These are phyloP conservation scores for Hypsibius dujardini DNA, from an alignment of 1,140 invertebrate species.

Conservation along the genomic window DNA sequence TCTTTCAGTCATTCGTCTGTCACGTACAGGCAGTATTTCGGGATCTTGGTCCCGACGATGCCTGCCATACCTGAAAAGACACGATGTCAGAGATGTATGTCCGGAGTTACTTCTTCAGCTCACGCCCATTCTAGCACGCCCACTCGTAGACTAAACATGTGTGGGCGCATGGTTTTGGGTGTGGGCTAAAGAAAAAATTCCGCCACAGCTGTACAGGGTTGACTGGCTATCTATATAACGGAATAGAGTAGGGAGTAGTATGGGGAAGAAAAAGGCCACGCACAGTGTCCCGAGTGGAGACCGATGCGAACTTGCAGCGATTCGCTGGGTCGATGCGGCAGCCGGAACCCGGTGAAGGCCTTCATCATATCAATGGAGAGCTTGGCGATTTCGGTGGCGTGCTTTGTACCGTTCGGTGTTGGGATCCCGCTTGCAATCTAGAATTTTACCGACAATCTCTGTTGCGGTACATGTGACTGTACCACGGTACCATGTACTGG, in stretches of 20 bases:
- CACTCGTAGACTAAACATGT: background rate
- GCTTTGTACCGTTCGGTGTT: conserved; percentile 28
- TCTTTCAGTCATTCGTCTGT: background rate
- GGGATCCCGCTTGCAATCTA: conserved; percentile 22
- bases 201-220: background rate
- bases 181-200: background rate
- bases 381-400: conserved; percentile 42
- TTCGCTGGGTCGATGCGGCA: conserved; percentile 41
- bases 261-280: background rate
- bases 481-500: too few relatives aligned
- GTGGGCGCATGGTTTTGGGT: background rate
- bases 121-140: too few relatives aligned
- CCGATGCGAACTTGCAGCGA: conserved; percentile 41
- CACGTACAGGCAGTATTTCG: conserved; percentile 41
- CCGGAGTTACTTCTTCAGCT: too few relatives aligned
- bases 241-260: too few relatives aligned
- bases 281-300: conserved; percentile 37
- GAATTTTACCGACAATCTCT: background rate
- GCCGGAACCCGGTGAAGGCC: conserved; percentile 36
- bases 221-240: too few relatives aligned
- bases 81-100: background rate
- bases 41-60: conserved; percentile 46
- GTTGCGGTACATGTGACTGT: too few relatives aligned
- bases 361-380: conserved; percentile 42
- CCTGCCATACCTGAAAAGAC: conserved; percentile 31